Evolutionary conservation across 2,113 vertebrate species (phyloP).

Genomic region (Gambusia affinis): DNA sequence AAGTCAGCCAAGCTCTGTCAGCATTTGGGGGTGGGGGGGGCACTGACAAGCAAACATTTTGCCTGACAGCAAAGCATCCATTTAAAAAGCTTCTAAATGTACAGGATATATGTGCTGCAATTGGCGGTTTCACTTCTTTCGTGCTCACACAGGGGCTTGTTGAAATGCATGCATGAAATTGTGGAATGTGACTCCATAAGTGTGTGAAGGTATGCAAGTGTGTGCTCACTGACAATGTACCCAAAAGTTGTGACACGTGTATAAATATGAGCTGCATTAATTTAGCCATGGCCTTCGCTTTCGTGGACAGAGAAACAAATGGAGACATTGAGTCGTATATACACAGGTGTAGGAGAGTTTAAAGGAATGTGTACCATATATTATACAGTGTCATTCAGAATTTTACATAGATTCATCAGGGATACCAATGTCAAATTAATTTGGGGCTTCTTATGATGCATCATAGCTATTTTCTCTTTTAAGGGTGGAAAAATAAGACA

Average conservation of each 20-base stretch:
- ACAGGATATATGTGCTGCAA: conserved; percentile 53
- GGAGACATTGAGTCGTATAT: conserved; percentile 6
- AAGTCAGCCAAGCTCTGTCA: conserved; percentile 71
- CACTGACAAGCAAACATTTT: conserved; percentile 48
- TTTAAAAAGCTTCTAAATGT: conserved; percentile 64
- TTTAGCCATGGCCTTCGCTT: conserved; percentile 52
- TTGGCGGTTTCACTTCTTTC: conserved; percentile 61
- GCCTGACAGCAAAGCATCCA: conserved; percentile 12
- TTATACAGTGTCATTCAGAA: no score
- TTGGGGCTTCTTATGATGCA: no score
- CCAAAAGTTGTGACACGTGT: conserved; percentile 43
- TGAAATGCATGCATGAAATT: conserved; percentile 59
- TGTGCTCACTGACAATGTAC: conserved; percentile 9
- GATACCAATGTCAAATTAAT: no score
- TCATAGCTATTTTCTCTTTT: no score
- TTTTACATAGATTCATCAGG: no score
- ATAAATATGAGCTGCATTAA: conserved; percentile 59
- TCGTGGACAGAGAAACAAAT: conserved; percentile 31
- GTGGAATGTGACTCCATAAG: conserved; percentile 42
- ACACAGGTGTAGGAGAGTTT: conserved; percentile 17
- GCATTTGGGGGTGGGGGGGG: conserved; percentile 38
- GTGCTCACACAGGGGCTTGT: conserved; percentile 47
- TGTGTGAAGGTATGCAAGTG: conserved; percentile 6
- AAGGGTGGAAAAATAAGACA: no score
- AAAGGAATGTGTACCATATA: background rate